These are phyloP conservation scores for Spongilla lacustris DNA, from an alignment of 37 sponge, comb jelly and placozoan genomes.

Conservation along the genomic window DNA sequence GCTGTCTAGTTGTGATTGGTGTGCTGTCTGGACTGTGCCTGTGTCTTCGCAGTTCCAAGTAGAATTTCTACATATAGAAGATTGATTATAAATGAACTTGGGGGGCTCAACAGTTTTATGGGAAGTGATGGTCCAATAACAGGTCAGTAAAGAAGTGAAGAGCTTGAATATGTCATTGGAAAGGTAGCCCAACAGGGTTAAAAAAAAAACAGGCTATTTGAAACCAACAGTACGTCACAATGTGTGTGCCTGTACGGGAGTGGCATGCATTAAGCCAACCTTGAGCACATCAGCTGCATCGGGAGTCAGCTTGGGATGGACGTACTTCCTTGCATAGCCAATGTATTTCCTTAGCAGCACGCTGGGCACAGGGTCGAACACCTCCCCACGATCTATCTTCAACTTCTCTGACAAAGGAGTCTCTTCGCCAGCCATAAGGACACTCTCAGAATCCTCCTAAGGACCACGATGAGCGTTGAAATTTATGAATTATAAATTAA, in stretches of 20 bases:
- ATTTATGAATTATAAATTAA: background rate
- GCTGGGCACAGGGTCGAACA: slow-evolving; percentile 80
- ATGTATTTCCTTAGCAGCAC: slow-evolving; percentile 82
- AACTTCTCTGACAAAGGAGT: slow-evolving; percentile 60
- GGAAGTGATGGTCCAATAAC: too few relatives aligned
- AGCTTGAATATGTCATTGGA: too few relatives aligned
- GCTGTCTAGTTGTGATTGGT: slow-evolving; percentile 94
- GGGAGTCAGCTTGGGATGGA: slow-evolving; percentile 66
- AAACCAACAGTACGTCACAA: background rate
- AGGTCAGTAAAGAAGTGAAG: too few relatives aligned
- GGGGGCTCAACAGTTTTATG: background rate
- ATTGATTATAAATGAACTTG: background rate
- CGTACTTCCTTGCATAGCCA: slow-evolving; percentile 86
- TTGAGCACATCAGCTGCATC: slow-evolving; percentile 87
- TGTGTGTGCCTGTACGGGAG: background rate
- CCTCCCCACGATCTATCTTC: slow-evolving; percentile 41
- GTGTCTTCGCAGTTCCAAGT: slow-evolving; percentile 79
- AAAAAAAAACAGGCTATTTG: too few relatives aligned
- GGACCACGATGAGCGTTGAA: background rate
- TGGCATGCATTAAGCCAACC: slow-evolving; percentile 47
- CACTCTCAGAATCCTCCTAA: background rate
- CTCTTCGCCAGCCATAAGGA: slow-evolving; percentile 37
- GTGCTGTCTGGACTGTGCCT: slow-evolving; percentile 74
- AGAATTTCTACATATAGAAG: slow-evolving; percentile 74
- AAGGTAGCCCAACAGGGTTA: too few relatives aligned